Evolutionary conservation across 2,113 vertebrate species (phyloP).

Genomic region (Gymnarchus niloticus): DNA sequence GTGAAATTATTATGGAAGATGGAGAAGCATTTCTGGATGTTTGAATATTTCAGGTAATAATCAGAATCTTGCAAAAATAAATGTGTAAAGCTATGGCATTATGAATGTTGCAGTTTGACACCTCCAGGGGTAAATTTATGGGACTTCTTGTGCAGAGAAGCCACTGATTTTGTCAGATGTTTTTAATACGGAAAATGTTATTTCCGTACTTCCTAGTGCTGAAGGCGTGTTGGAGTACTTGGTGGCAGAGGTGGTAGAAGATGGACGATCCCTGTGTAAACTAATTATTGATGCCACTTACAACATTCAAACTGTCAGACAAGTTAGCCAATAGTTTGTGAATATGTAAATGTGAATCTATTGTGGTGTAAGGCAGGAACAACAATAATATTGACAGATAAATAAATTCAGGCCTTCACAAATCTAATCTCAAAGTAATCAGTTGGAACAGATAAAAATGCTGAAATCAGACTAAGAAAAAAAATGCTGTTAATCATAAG

Average conservation of each 20-base stretch:
- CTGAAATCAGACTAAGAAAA: conserved; percentile 11
- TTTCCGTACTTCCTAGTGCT: neutral
- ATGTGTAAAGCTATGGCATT: neutral
- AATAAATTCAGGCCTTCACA: neutral
- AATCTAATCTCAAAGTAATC: conserved; percentile 14
- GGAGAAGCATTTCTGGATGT: neutral
- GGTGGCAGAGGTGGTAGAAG: neutral
- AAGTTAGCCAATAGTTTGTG: neutral
- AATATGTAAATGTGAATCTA: neutral
- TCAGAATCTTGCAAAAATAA: neutral
- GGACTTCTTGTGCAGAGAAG: neutral
- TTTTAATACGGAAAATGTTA: neutral
- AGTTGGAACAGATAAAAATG: conserved; percentile 8
- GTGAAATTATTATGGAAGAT: neutral
- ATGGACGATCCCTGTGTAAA: neutral
- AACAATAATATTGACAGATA: neutral
- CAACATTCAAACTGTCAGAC: neutral
- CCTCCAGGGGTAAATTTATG: neutral
- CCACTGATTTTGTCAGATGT: neutral
- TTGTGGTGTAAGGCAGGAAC: neutral
- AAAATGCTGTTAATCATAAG: neutral
- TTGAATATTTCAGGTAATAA: conserved; percentile 1
- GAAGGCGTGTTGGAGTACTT: neutral
- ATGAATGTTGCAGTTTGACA: neutral
- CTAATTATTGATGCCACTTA: neutral